A percentile compares a stretch with the other conserved stretches of the same genome.
Evolutionary conservation across 2,888 invertebrate genomes (phyloP).

Genomic region (Polydrusus pterygomalis): DNA sequence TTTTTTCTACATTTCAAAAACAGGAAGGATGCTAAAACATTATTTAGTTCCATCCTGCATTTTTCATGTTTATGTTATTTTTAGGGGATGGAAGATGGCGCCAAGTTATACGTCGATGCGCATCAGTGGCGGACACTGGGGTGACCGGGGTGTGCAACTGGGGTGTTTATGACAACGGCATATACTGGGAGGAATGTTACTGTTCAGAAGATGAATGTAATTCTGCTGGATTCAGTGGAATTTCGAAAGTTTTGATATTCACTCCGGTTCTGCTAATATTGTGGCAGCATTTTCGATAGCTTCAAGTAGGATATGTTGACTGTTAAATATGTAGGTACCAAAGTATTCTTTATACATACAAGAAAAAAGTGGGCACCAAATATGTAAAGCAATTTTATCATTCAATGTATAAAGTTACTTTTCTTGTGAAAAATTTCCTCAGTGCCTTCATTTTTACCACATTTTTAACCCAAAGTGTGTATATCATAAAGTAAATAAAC

Average conservation of each 20-base stretch:
- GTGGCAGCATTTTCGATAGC: slow-evolving; percentile 6
- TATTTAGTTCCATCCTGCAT: no score
- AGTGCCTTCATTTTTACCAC: no score
- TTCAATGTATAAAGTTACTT: no score
- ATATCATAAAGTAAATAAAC: no score
- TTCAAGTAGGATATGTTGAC: background rate
- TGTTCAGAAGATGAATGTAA: slow-evolving; percentile 95
- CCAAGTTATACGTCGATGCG: slow-evolving; percentile 91
- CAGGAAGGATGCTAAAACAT: no score
- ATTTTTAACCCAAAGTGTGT: no score
- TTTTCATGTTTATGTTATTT: slow-evolving; percentile 56
- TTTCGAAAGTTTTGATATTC: slow-evolving; percentile 25
- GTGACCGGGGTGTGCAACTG: slow-evolving; percentile 97
- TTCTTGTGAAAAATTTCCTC: no score
- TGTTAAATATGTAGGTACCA: background rate
- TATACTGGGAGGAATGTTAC: slow-evolving; percentile 98
- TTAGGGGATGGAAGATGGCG: slow-evolving; percentile 97
- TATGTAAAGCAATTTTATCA: no score
- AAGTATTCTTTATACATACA: background rate
- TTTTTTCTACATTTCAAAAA: no score
- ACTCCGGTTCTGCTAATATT: background rate
- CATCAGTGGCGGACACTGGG: slow-evolving; percentile 92
- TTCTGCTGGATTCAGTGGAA: slow-evolving; percentile 45
- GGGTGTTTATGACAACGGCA: slow-evolving; percentile 95
- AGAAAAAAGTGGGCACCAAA: background rate